phyloP scores from a whole-genome alignment of 2,888 invertebrate genomes.

The Drosophila incognita region DNA sequence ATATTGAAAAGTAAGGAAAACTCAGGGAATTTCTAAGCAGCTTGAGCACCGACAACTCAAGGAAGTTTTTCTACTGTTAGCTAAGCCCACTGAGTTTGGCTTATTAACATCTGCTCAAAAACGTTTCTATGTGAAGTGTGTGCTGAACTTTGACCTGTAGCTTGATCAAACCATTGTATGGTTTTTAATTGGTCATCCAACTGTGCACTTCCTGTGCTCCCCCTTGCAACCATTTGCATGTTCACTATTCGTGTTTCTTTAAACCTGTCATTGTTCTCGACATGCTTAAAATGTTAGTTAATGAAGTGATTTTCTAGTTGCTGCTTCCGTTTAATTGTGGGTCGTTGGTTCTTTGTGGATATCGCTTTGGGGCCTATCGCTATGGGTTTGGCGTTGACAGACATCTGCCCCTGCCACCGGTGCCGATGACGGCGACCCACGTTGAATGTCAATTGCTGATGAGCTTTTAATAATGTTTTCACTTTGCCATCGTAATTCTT shows the following conservation, averaged over 20 bases:
- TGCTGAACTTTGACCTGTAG: not conserved
- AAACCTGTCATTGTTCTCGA: conserved; percentile 17
- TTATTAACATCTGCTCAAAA: not conserved
- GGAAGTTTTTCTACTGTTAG: not conserved
- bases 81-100: not conserved
- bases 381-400: not conserved
- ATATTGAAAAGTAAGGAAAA: not conserved
- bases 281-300: conserved; percentile 57
- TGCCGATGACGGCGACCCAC: conserved; percentile 38
- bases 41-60: too few species aligned
- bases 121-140: not conserved
- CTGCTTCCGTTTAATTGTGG: conserved; percentile 72
- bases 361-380: not conserved
- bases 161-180: not conserved
- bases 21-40: not conserved
- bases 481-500: conserved; percentile 75
- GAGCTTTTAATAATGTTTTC: conserved; percentile 78
- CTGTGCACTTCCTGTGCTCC: conserved; percentile 6
- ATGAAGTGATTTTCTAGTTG: conserved; percentile 70
- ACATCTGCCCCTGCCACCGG: not conserved
- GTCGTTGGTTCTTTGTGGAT: conserved; percentile 15
- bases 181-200: conserved; percentile 3
- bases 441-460: conserved; percentile 77
- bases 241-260: conserved; percentile 2
- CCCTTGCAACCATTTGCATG: not conserved